Percentiles rank a stretch among this genome's conserved stretches.
phyloP scores from a whole-genome alignment of 2,888 invertebrate genomes.

The Itoplectis maculator region DNA sequence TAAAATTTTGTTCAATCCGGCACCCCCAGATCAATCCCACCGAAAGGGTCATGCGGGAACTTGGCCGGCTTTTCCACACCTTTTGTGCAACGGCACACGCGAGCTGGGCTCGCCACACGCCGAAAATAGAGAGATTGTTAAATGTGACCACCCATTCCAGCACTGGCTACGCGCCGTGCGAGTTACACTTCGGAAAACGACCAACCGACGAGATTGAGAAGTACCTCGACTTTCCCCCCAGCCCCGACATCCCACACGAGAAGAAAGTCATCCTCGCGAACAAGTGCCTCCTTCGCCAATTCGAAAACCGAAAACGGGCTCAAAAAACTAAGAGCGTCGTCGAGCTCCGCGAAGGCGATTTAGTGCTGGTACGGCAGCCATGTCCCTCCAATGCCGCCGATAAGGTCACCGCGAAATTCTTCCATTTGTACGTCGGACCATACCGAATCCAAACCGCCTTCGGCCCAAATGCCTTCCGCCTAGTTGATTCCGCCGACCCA shows the following conservation, averaged over 20 bases:
- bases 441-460: neutral
- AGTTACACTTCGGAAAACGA: neutral
- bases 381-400: neutral
- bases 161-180: neutral
- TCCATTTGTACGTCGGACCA: constrained; percentile 1
- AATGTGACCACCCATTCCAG: neutral
- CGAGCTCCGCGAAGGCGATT: neutral
- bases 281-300: neutral
- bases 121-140: neutral
- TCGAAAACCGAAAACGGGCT: neutral
- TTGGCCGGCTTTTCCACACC: neutral
- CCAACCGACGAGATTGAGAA: neutral
- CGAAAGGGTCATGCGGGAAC: constrained; percentile 1
- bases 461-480: neutral
- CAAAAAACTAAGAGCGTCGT: neutral
- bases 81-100: neutral
- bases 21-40: constrained; percentile 3
- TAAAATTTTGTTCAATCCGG: neutral
- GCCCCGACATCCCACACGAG: neutral
- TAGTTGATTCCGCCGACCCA: neutral
- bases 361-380: neutral
- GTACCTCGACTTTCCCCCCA: neutral
- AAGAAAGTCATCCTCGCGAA: neutral
- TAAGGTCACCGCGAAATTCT: neutral
- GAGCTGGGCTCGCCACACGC: neutral